phyloP scores from a whole-genome alignment of 1,140 invertebrate species.

The Drosophila tristis region DNA sequence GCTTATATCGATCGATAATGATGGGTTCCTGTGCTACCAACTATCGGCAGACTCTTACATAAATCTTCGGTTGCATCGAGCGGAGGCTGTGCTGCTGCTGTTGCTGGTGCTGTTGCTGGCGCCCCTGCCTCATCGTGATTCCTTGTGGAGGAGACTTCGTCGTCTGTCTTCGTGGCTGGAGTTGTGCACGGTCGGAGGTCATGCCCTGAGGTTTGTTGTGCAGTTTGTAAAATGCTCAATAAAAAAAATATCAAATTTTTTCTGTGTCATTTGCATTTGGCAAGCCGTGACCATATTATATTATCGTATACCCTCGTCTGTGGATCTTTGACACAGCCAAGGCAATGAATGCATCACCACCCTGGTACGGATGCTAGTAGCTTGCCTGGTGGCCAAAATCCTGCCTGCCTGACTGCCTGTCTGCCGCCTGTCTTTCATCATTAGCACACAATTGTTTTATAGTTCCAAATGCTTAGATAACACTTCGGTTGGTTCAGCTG shows the following conservation, averaged over 20 bases:
- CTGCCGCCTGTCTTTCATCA: slow-evolving; percentile 55
- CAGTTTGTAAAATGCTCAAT: slow-evolving; percentile 79
- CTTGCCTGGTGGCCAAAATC: slow-evolving; percentile 42
- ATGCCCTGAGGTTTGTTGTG: slow-evolving; percentile 72
- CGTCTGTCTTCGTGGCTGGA: slow-evolving; percentile 60
- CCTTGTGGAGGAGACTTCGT: slow-evolving; percentile 22
- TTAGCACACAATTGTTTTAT: slow-evolving; percentile 71
- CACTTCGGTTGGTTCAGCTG: slow-evolving; percentile 48
- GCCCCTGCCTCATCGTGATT: slow-evolving; percentile 31
- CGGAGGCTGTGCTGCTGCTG: slow-evolving; percentile 4
- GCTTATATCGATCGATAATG: slow-evolving; percentile 71
- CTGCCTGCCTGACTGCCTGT: neutral
- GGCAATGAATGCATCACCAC: slow-evolving; percentile 40
- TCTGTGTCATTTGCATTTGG: slow-evolving; percentile 51
- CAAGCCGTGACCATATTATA: slow-evolving; percentile 57
- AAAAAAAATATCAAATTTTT: slow-evolving; percentile 71
- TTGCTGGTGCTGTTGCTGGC: neutral
- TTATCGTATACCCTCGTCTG: slow-evolving; percentile 1
- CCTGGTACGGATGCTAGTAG: slow-evolving; percentile 4
- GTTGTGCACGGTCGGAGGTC: slow-evolving; percentile 66
- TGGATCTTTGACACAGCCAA: slow-evolving; percentile 34
- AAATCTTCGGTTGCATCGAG: slow-evolving; percentile 59
- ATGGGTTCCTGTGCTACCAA: slow-evolving; percentile 74
- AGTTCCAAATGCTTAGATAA: slow-evolving; percentile 50
- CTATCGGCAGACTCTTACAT: slow-evolving; percentile 57